Conservation (phyloP, 2,113 vertebrate species). For the Ceyx melanurus region DNA sequence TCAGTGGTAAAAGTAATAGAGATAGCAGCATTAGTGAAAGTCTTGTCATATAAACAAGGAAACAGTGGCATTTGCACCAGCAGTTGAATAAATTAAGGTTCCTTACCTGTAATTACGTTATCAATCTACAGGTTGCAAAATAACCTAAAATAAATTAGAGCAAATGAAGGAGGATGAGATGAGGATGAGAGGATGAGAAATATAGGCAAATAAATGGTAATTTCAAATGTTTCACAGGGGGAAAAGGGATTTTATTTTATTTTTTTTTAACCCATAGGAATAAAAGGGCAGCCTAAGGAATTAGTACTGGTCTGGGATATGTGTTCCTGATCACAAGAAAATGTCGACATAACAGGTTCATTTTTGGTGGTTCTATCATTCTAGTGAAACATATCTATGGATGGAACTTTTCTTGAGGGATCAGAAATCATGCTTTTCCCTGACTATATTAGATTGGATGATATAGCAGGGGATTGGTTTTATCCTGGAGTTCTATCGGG, state of each 20-base stretch:
- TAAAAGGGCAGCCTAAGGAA: background rate
- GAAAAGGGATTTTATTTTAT: background rate
- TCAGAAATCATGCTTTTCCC: background rate
- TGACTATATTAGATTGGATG: background rate
- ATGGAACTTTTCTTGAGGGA: background rate
- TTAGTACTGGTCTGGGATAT: background rate
- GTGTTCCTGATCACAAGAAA: background rate
- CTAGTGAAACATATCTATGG: background rate
- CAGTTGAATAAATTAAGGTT: background rate
- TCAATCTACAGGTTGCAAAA: background rate
- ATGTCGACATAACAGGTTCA: background rate
- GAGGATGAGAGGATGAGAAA: background rate
- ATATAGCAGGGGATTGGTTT: accelerated
- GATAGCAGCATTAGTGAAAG: background rate
- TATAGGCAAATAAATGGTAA: background rate
- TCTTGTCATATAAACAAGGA: background rate
- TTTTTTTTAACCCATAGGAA: background rate
- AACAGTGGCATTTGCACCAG: background rate
- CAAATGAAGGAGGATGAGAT: background rate
- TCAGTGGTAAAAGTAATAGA: background rate
- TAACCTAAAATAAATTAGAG: background rate
- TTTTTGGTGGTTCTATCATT: background rate
- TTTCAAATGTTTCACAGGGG: background rate
- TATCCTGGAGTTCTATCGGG: background rate
- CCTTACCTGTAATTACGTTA: background rate